Base-by-base conservation (phyloP, 2,888 invertebrate genomes). In the Drosophila helvetica region DNA sequence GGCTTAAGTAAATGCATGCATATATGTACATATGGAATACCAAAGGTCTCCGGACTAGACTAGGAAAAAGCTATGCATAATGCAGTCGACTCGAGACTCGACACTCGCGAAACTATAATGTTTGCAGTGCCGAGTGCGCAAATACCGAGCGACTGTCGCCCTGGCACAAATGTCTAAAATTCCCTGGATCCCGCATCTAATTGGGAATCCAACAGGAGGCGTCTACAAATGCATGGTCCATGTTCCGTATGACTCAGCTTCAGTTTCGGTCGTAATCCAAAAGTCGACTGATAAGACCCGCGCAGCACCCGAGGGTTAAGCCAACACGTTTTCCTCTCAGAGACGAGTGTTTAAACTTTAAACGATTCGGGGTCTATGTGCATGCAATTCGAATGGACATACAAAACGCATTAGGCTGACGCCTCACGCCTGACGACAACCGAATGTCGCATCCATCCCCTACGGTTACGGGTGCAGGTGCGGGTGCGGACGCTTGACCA, bases 1-100 rank as follows among this genome's bases (percentile, higher is more conserved):
- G 43, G 50, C 45, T 42, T 51, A 43, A 48, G 12, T 52, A 9
- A 42, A 33, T 30, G 48, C 53, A 54, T 65, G 38, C 42, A 47
- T 64, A 18, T n/a, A 50, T 12, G 9, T 19, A 42, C 33, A n/a
- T n/a, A n/a, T 53, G 15, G 47, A 46, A 47, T 53, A 58, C 46
- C 67, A 75, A 78, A 73, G 64, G 73, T 69, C 63, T 63, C 33
- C 42, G 59, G 48, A 54, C 53, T 42, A 57, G 51, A 43, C 59
- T 43, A 15, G 5, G 0, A 19, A 48, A 52, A 38, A 25, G 38
- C 38, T 51, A 50, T 57, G 66, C 76, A 60, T 60, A 62, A 33
- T 33, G 46, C 43, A 60, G 30, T 38, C n/a, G 45, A 17, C 64
- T 42, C 47, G n/a, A 7, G n/a, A 33, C 33, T 33, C 33, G 33